These are phyloP conservation scores for Pandemis corylana DNA, from an alignment of 2,888 invertebrate genomes.

Conservation along the genomic window DNA sequence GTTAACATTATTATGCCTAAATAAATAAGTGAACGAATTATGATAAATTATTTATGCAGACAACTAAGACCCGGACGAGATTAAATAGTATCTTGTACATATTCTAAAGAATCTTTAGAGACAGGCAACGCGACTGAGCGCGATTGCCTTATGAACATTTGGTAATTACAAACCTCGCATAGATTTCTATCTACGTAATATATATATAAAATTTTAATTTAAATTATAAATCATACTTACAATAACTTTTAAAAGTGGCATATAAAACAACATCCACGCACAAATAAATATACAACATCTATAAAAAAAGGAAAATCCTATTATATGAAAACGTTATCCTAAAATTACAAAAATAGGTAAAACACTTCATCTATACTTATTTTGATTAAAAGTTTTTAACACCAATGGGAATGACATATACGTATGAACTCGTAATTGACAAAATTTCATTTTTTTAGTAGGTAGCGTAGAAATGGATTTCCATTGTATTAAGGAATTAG, in stretches of 20 bases:
- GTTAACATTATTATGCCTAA: too few relatives aligned
- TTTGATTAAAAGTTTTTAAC: conserved; percentile 22
- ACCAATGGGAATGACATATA: conserved; percentile 33
- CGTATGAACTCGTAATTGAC: conserved; percentile 9
- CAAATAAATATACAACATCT: conserved; percentile 8
- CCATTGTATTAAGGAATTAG: too few relatives aligned
- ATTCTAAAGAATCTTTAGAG: too few relatives aligned
- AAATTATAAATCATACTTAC: background rate
- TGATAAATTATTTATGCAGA: too few relatives aligned
- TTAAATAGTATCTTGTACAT: too few relatives aligned
- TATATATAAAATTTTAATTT: background rate
- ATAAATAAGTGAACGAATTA: too few relatives aligned
- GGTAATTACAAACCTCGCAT: background rate
- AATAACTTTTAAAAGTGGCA: conserved; percentile 15
- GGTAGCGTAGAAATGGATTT: too few relatives aligned
- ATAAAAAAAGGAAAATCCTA: conserved; percentile 18
- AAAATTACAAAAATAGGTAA: conserved; percentile 37
- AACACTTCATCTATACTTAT: conserved; percentile 3
- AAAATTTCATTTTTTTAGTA: conserved; percentile 9
- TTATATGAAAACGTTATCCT: conserved; percentile 10
- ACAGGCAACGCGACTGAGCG: too few relatives aligned
- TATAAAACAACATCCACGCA: conserved; percentile 20
- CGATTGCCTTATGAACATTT: background rate
- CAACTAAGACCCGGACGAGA: too few relatives aligned
- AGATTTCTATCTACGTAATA: background rate